phyloP scores from a whole-genome alignment of 2,113 vertebrate genomes.

The Macroglossus sobrinus region DNA sequence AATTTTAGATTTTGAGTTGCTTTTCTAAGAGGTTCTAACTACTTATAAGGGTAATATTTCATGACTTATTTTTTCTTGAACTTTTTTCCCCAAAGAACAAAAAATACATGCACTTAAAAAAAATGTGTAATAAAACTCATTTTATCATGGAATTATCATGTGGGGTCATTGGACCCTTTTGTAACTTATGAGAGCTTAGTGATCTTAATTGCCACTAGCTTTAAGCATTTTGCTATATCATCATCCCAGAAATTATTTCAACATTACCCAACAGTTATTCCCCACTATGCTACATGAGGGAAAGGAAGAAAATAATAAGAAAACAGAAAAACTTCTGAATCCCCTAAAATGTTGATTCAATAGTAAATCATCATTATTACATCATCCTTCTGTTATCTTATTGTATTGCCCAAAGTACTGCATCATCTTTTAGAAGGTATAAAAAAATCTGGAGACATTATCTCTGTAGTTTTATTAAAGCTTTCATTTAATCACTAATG shows the following conservation, averaged over 20 bases:
- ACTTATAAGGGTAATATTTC: not conserved
- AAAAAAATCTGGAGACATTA: not conserved
- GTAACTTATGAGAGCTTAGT: not conserved
- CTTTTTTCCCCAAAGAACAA: not conserved
- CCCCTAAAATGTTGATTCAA: not conserved
- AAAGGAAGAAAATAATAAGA: conserved; percentile 15
- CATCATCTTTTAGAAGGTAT: not conserved
- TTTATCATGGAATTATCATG: not conserved
- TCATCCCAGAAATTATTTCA: not conserved
- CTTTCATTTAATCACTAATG: not conserved
- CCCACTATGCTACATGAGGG: not conserved
- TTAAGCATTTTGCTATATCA: not conserved
- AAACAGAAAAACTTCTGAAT: not conserved
- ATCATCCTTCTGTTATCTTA: not conserved
- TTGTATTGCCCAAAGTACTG: not conserved
- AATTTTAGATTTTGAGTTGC: not conserved
- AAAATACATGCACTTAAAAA: not conserved
- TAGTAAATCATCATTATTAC: not conserved
- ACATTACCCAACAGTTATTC: not conserved
- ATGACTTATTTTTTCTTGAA: not conserved
- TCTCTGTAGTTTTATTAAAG: too few species aligned
- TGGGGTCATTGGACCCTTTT: not conserved
- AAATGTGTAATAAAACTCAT: not conserved
- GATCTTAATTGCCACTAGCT: not conserved
- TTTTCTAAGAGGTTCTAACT: not conserved